Base-by-base conservation (phyloP, 2,888 invertebrate genomes). In the Lapara coniferarum region DNA sequence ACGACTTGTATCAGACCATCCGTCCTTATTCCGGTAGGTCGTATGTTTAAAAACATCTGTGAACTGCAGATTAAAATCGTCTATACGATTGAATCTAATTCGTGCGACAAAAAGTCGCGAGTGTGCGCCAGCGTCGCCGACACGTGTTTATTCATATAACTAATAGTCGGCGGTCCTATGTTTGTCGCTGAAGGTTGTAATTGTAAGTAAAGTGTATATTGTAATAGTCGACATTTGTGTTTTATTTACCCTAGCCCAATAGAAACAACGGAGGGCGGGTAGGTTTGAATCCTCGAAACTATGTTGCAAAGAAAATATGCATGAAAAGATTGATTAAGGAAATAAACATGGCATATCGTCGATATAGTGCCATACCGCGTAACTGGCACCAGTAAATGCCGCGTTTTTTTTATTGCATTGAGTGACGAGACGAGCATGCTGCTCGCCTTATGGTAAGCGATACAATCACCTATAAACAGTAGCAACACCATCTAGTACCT, bases 161-260 rank as follows among this genome's bases (percentile, higher is more conserved):
- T 68, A 59, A 55, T 58, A 59, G 52, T 59, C 52, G 52, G 13
- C 52, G 37, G 16, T 68, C 52, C 55, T 55, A 14, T 53, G 68
- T 68, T n/a, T 52, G 52, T 44, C 51, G 68, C 58, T 68, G 58
- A 68, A 58, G 68, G 68, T 68, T 68, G 68, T 68, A 68, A 52
- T 14, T 14, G 19, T 63, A 68, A 68, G 68, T 68, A 68, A 68
- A 68, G 53, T 68, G 68, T 68, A 68, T 68, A 68, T 68, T 59
- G 49, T 57, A 63, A 59, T 68, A 68, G 68, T 44, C 59, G 59
- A 63, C 10, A 10, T 44, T 19, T 67, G 59, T 68, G 68, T 68
- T 68, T 68, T 68, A 63, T 68, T 68, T 58, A 56, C 44, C 37
- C 14, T 8, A 56, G 0, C 46, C 49, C n/a, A 12, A 46, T 30